phyloP scores from a whole-genome alignment of 2,888 invertebrate species.

The Quadroppia sp. region DNA sequence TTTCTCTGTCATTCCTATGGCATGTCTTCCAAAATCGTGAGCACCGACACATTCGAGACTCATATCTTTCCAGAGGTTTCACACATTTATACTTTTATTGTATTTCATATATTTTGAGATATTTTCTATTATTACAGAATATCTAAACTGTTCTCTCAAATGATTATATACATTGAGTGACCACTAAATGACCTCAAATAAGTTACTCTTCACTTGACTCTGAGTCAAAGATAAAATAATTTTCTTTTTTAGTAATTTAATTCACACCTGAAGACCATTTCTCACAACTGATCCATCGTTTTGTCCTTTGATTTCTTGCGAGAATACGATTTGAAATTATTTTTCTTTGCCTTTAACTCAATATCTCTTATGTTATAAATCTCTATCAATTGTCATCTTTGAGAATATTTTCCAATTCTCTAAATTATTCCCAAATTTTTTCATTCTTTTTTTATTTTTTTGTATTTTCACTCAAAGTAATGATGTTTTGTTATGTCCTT shows the following conservation, averaged over 20 bases:
- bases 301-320: background rate
- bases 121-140: background rate
- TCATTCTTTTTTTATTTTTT: background rate
- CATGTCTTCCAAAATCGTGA: background rate
- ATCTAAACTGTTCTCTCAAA: slow-evolving; percentile 6
- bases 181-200: no score
- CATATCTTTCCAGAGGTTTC: background rate
- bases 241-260: no score
- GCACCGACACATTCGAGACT: background rate
- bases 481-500: no score
- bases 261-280: no score
- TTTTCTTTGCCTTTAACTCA: background rate
- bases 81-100: background rate
- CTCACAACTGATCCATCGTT: no score
- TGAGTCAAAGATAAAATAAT: no score
- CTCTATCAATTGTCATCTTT: background rate
- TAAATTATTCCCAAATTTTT: background rate
- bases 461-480: no score
- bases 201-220: no score
- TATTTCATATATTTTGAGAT: background rate
- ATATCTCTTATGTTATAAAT: background rate
- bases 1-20: no score
- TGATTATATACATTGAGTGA: no score
- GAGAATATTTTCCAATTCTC: background rate
- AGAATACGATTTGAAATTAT: background rate